Evolutionary conservation across 2,888 invertebrate species (phyloP).

Genomic region (Pycnomerus fuliginosus): DNA sequence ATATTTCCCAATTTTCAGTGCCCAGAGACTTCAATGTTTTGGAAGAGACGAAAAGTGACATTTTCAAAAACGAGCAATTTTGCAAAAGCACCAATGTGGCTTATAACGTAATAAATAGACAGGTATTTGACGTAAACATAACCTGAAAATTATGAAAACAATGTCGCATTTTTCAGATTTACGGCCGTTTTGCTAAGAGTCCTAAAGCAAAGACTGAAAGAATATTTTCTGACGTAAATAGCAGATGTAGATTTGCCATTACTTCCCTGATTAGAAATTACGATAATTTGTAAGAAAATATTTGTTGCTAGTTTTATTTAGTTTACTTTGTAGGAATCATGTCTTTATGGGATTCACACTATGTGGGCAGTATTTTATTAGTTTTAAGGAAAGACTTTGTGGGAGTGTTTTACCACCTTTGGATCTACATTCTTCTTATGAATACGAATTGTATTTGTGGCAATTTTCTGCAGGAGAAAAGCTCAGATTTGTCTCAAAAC

Average conservation of each 20-base stretch:
- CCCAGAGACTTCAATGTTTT: slow-evolving; percentile 27
- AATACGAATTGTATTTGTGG: slow-evolving; percentile 52
- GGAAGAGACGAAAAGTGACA: slow-evolving; percentile 29
- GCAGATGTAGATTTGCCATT: slow-evolving; percentile 45
- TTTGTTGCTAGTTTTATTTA: background rate
- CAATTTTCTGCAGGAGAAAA: slow-evolving; percentile 49
- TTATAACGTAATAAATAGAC: slow-evolving; percentile 39
- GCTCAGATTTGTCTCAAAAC: slow-evolving; percentile 46
- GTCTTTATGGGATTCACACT: slow-evolving; percentile 94
- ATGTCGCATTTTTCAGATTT: slow-evolving; percentile 41
- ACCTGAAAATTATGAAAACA: slow-evolving; percentile 35
- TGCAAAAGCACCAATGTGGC: slow-evolving; percentile 35
- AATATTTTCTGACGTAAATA: slow-evolving; percentile 48
- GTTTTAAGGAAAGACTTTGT: slow-evolving; percentile 69
- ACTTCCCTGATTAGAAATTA: slow-evolving; percentile 37
- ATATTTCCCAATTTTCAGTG: slow-evolving; percentile 38
- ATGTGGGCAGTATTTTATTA: slow-evolving; percentile 89
- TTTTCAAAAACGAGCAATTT: slow-evolving; percentile 16
- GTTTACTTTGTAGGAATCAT: slow-evolving; percentile 77
- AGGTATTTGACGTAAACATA: slow-evolving; percentile 36
- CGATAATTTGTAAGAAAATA: slow-evolving; percentile 41
- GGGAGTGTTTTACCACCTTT: too few species aligned
- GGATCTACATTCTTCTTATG: slow-evolving; percentile 36
- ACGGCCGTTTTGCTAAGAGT: slow-evolving; percentile 48
- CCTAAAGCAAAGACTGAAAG: slow-evolving; percentile 50